A percentile compares a stretch with the other conserved stretches of the same genome.
These are phyloP conservation scores for Hipposideros armiger DNA, from an alignment of 2,113 vertebrate species.

Conservation along the genomic window DNA sequence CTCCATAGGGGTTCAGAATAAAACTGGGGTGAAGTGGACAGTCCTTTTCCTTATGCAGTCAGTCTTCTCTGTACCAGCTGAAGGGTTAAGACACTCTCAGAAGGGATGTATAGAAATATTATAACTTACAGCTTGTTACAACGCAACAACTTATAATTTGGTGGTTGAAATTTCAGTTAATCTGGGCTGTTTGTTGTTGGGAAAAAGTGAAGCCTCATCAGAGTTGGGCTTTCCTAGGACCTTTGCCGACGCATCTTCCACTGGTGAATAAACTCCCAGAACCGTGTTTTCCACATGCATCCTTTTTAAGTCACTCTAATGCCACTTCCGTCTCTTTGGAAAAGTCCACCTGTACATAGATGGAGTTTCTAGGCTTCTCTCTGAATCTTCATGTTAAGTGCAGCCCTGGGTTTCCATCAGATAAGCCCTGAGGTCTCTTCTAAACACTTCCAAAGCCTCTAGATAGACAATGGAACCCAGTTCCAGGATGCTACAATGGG, in stretches of 20 bases:
- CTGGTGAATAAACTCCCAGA: background rate
- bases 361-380: background rate
- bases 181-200: background rate
- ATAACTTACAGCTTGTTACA: background rate
- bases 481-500: background rate
- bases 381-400: background rate
- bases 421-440: background rate
- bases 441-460: background rate
- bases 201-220: background rate
- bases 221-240: background rate
- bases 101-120: background rate
- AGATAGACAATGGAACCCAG: background rate
- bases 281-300: background rate
- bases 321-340: background rate
- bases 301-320: background rate
- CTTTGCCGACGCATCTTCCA: background rate
- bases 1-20: background rate
- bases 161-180: background rate
- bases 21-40: background rate
- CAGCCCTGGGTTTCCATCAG: background rate
- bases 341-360: background rate
- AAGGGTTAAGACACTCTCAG: background rate
- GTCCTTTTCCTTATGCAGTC: background rate
- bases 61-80: background rate
- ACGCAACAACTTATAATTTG: background rate